Percentiles rank a stretch among this genome's conserved stretches.
These are phyloP conservation scores for Zoanthus sociatus DNA, from an alignment of 92 coral and sea anemone genomes.

Conservation along the genomic window DNA sequence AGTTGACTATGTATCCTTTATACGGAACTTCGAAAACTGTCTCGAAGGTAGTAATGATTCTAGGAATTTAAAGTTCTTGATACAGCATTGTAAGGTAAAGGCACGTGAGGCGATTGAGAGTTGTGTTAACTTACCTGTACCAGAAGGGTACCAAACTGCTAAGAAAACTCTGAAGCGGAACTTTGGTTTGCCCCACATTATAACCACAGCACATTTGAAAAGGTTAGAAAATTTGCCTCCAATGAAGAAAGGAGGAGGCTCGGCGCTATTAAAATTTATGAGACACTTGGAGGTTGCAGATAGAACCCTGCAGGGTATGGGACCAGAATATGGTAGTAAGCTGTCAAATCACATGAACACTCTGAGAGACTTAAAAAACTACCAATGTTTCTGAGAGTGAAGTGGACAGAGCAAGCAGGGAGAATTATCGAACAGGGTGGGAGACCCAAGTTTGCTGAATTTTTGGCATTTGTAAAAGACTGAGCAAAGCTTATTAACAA, in stretches of 20 bases:
- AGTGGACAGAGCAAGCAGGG: conserved; percentile 52
- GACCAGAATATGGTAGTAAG: too few relatives aligned
- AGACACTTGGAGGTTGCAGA: conserved; percentile 23
- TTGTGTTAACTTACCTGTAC: conserved; percentile 48
- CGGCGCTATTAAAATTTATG: conserved; percentile 22
- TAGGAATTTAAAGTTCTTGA: conserved; percentile 40
- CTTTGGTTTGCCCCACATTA: conserved; percentile 70
- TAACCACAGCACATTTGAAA: conserved; percentile 59
- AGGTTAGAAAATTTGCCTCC: conserved; percentile 25
- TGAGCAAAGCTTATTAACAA: conserved; percentile 76
- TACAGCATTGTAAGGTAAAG: conserved; percentile 28
- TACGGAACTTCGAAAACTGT: conserved; percentile 42
- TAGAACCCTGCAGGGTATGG: conserved; percentile 30
- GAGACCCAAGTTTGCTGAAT: conserved; percentile 39
- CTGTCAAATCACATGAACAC: too few relatives aligned
- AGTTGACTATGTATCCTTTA: conserved; percentile 36
- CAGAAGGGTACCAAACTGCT: conserved; percentile 46
- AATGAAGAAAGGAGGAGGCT: conserved; percentile 21
- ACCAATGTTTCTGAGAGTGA: conserved; percentile 54
- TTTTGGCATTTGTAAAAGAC: conserved; percentile 49
- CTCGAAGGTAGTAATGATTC: conserved; percentile 29
- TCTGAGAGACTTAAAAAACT: conserved; percentile 36
- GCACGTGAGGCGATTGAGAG: conserved; percentile 47
- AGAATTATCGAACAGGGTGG: conserved; percentile 26
- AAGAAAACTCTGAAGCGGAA: conserved; percentile 50